phyloP scores from a whole-genome alignment of 2,797 vertebrate genomes.

The Pseudochirops cupreus region DNA sequence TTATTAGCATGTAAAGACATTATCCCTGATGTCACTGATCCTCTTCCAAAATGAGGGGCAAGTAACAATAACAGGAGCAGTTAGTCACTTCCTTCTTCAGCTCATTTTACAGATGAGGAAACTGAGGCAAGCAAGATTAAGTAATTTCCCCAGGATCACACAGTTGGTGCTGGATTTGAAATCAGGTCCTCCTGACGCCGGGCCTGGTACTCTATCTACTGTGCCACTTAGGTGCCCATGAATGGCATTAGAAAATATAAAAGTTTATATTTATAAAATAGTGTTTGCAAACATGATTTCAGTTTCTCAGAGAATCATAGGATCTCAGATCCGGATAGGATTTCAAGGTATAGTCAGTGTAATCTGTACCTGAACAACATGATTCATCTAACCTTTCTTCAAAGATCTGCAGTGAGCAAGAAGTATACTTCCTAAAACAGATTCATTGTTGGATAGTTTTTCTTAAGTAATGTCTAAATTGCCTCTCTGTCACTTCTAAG shows the following conservation, averaged over 20 bases:
- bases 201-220: no score
- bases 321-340: not conserved
- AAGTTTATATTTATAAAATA: not conserved
- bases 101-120: not conserved
- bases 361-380: not conserved
- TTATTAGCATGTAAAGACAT: not conserved
- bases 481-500: not conserved
- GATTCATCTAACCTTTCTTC: not conserved
- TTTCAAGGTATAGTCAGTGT: not conserved
- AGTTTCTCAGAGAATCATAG: not conserved
- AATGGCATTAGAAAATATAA: not conserved
- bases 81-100: not conserved
- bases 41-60: not conserved
- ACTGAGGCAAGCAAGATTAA: not conserved
- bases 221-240: no score
- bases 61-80: not conserved
- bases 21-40: not conserved
- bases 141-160: not conserved
- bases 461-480: not conserved
- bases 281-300: not conserved
- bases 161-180: not conserved
- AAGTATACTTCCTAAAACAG: not conserved
- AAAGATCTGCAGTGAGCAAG: not conserved
- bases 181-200: not conserved
- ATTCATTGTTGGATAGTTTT: not conserved